Base-by-base conservation (phyloP, 2,113 vertebrate genomes). In the Pterocles burchelli region DNA sequence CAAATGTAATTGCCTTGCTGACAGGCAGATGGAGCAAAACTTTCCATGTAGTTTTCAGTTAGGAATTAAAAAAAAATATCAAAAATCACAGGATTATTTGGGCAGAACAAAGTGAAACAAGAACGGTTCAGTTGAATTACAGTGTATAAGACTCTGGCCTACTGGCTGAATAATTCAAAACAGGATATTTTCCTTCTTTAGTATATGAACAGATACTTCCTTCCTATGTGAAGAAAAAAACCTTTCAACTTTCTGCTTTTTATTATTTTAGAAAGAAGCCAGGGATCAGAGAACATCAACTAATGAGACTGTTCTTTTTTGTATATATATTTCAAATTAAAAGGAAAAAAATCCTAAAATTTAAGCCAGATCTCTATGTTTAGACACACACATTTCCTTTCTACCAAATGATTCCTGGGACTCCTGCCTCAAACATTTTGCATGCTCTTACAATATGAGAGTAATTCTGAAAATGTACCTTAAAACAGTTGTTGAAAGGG, bases 181-280 rank as follows among this genome's bases (percentile, higher is more conserved):
- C 91, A 94, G 87, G 61, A 5, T 91, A 95, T 95, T 96, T 89
- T 92, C 89, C 77, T 87, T 65, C 57, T 81, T 58, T 95, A 92
- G 59, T 72, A 91, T 31, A 92, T 2, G 86, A 95, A 93, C 61
- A 95, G 73, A 81, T 81, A 89, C 66, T 95, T 97, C 70, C 86
- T 96, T 93, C 87, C 86, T 65, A n/a, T 82, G 61, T 88, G 82
- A 95, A 81, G 46, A 90, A 97, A 81, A 21, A 89, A 95, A 91
- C 65, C 41, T 52, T 93, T 78, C 65, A 87, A 75, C 2, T 9
- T 89, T 96, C 93, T 95, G 94, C 65, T 95, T 95, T 87, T 87
- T 92, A 96, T 95, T 95, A 96, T 89, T 95, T 87, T 85, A 90
- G 91, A 95, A 95, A 96, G 73, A 95, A 96, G 74, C 34, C 88